Base-by-base conservation (phyloP, 37 sponge, comb jelly and placozoan species). In the Hexactinellida sp. region DNA sequence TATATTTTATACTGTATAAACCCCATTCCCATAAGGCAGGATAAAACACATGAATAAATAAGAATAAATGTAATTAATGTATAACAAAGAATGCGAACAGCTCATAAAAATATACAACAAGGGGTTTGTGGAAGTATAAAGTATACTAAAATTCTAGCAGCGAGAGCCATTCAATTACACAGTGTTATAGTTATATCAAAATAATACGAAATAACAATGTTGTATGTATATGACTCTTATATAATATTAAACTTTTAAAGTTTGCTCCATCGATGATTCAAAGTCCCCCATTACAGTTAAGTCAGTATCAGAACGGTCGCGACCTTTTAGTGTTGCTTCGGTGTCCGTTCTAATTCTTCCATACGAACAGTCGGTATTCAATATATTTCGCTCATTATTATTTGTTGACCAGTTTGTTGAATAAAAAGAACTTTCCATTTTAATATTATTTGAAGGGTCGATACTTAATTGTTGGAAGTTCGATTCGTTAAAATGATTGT, bases 71-170 rank as follows among this genome's bases (percentile, higher is more conserved):
- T 25, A 25, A 63, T 25, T 63, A 63, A 32, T 63, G 13, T 23
- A 10, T 21, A 21, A 63, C 3, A 7, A 63, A 63, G 13, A 25
- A 28, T 10, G 76, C 30, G 76, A 63, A 63, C 13, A 63, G 76
- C 76, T 63, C 34, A 63, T 63, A 63, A 63, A 41, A 63, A 63
- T 63, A n/a, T 63, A 63, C 76, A 63, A 63, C 76, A 63, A 63
- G 3, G 76, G 34, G 47, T 16, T 16, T 63, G 76, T 7, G 30
- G 34, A 7, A n/a, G 3, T 5, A 23, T 63, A 28, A 23, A 63
- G 76, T 63, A 63, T 28, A 10, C 30, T 25, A 63, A 63, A 63
- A 25, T 7, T 21, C 76, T 19, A 47, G 76, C 76, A n/a, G 30
- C 3, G 28, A 63, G 21, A 47, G 52, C 13, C 52, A 16, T n/a